These are phyloP conservation scores for Volucella bombylans DNA, from an alignment of 2,888 invertebrate species.

Conservation along the genomic window DNA sequence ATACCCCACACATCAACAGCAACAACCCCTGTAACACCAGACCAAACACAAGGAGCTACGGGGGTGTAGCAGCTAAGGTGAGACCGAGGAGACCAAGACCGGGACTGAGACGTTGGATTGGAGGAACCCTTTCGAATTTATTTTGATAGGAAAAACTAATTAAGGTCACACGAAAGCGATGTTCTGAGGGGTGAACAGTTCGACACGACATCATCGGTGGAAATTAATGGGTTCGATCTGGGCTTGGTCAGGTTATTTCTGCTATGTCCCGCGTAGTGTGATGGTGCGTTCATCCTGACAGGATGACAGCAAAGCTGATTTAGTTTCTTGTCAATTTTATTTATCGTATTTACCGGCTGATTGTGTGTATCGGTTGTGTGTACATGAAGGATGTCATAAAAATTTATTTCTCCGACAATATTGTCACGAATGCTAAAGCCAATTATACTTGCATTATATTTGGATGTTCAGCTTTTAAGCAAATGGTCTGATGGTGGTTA, in stretches of 20 bases:
- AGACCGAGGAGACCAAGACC: neutral
- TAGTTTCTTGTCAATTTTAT: constrained; percentile 68
- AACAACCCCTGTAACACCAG: neutral
- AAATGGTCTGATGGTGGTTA: too few species aligned
- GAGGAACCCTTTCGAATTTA: constrained; percentile 50
- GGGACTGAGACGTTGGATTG: constrained; percentile 30
- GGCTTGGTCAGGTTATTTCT: constrained; percentile 60
- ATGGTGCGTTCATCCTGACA: constrained; percentile 29
- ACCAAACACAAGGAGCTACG: neutral
- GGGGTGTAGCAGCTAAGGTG: too few species aligned
- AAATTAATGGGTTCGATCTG: constrained; percentile 69
- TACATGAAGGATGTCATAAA: neutral
- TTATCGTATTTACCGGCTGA: constrained; percentile 42
- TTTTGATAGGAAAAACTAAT: constrained; percentile 66
- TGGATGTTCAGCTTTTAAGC: too few species aligned
- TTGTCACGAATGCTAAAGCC: neutral
- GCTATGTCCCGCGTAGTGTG: constrained; percentile 9
- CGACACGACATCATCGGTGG: constrained; percentile 65
- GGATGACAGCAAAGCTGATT: constrained; percentile 59
- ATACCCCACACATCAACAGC: constrained; percentile 16
- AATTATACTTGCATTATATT: neutral
- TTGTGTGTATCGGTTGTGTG: neutral
- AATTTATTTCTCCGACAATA: neutral
- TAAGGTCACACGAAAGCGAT: constrained; percentile 72
- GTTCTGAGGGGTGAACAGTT: constrained; percentile 66